Base-by-base conservation (phyloP, 2,113 vertebrate genomes). In the Coregonus clupeaformis region DNA sequence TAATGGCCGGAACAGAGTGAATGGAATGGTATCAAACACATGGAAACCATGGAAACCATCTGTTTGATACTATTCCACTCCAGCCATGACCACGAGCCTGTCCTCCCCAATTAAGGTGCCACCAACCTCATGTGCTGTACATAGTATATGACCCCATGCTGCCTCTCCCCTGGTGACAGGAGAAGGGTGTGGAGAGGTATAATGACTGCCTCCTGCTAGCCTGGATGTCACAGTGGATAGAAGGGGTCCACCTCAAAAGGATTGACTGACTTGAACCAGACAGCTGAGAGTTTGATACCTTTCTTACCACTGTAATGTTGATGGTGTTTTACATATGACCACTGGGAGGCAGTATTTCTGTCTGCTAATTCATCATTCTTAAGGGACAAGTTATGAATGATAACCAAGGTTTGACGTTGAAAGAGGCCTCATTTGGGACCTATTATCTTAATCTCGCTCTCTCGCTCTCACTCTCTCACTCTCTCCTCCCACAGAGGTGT, bases 401-500 rank as follows among this genome's bases (percentile, higher is more conserved):
- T 11, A 24, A 14, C 64, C 29, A 7, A 22, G 29, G 64, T 60
- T 22, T 60, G 57, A 60, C 14, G 12, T 52, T 14, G 16, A 52
- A 52, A 5, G 49, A 52, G 49, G 16, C 57, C 57, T 24, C 57
- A 60, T 16, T 16, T 9, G 13, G 57, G 20, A 60, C 20, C 57
- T 22, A 7, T 24, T 22, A 30, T 32, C 11, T 18, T n/a, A 25
- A 16, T 60, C 20, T 7, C 18, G n/a, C 57, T 59, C 18, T 59
- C 55, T n/a, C 18, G 13, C 16, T 5, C 25, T 22, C 49, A 7
- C 27, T 30, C 16, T 75, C 67, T 77, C 2, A 55, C 0, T n/a
- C n/a, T n/a, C n/a, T n/a, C 80, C 36, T 76, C 65, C 78, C 71
- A 22, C 84, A 98, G 97, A 96, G 88, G 89, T 90, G 0, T 66